A percentile compares a stretch with the other conserved stretches of the same genome.
Conservation (phyloP, 2,797 vertebrate genomes). For the Phataginus tricuspis region DNA sequence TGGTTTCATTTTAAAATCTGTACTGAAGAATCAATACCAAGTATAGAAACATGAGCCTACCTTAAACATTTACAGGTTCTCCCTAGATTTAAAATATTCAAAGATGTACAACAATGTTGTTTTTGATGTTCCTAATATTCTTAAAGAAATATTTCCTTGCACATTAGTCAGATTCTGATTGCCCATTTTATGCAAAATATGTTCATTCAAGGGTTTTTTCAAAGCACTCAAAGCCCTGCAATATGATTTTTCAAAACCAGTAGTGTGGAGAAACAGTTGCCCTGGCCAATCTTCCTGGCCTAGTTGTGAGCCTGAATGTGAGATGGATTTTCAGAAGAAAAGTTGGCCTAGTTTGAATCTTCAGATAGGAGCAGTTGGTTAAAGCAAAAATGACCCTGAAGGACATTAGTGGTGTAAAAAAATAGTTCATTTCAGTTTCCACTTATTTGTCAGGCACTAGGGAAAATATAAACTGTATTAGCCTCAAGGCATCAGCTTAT, state of each 20-base stretch:
- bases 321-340: conserved; percentile 41
- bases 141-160: neutral
- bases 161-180: neutral
- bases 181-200: neutral
- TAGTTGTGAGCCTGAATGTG: neutral
- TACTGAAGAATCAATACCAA: neutral
- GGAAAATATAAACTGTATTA: conserved; percentile 48
- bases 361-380: neutral
- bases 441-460: conserved; percentile 28
- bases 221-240: neutral
- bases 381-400: conserved; percentile 51
- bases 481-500: conserved; percentile 53
- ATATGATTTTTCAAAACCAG: conserved; percentile 17
- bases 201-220: neutral
- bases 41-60: neutral
- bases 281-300: neutral
- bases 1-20: neutral
- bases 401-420: neutral
- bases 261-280: conserved; percentile 24
- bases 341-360: conserved; percentile 68
- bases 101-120: neutral
- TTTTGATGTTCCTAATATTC: neutral
- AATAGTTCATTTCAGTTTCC: conserved; percentile 48
- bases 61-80: neutral
- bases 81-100: conserved; percentile 2